Percentiles rank a stretch among this genome's conserved stretches.
Evolutionary conservation across 2,888 invertebrate genomes (phyloP).

Genomic region (Dryobota labecula): DNA sequence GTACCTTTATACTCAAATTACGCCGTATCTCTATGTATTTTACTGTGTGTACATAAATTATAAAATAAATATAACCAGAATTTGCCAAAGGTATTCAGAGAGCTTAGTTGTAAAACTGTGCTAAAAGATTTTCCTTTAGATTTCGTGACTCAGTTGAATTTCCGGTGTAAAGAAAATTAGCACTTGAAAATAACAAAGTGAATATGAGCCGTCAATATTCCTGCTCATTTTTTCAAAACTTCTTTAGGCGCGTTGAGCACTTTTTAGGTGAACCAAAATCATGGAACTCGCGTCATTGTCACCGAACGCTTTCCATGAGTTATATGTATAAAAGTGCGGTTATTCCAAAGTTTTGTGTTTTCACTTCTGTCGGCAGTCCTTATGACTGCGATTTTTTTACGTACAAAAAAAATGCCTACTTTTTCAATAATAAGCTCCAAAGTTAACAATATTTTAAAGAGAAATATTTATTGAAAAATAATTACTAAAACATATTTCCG

Average conservation of each 20-base stretch:
- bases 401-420: neutral
- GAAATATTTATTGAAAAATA: neutral
- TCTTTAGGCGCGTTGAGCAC: no score
- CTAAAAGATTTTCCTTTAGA: neutral
- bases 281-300: no score
- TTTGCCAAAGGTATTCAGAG: neutral
- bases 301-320: no score
- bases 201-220: neutral
- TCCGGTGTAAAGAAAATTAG: conserved; percentile 3
- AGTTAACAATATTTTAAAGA: neutral
- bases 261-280: no score
- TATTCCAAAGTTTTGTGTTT: no score
- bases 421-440: neutral
- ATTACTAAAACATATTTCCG: neutral
- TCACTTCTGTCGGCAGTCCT: no score
- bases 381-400: no score
- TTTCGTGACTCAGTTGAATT: conserved; percentile 9
- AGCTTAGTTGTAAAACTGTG: neutral
- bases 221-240: neutral
- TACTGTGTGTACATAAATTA: no score
- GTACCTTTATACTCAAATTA: no score
- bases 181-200: conserved; percentile 4
- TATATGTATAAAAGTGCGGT: no score
- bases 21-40: no score
- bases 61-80: conserved; percentile 5